A percentile compares a stretch with the other conserved stretches of the same genome.
Evolutionary conservation across 2,888 invertebrate species (phyloP).

Genomic region (Gortyna flavago): DNA sequence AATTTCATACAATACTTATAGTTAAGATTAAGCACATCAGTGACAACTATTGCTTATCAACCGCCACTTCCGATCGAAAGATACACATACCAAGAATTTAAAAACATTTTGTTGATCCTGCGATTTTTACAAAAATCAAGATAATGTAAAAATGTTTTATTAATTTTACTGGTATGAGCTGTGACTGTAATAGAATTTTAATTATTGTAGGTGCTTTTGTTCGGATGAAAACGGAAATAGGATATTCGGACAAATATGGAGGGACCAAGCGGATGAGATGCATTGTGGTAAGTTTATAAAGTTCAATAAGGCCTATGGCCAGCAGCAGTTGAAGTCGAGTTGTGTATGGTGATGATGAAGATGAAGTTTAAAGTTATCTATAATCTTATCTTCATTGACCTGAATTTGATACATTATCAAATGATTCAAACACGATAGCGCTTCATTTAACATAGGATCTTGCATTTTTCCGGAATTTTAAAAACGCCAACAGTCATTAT

Average conservation of each 20-base stretch:
- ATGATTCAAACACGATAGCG: slow-evolving; percentile 13
- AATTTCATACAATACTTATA: slow-evolving; percentile 25
- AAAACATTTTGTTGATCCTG: not conserved
- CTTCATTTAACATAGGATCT: slow-evolving; percentile 31
- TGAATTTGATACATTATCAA: slow-evolving; percentile 60
- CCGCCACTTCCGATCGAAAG: slow-evolving; percentile 34
- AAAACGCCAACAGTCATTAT: slow-evolving; percentile 11
- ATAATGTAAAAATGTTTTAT: not conserved
- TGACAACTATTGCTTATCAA: slow-evolving; percentile 38
- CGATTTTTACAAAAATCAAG: slow-evolving; percentile 15
- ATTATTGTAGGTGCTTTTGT: slow-evolving; percentile 91
- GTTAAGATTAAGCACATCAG: slow-evolving; percentile 33
- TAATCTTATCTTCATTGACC: slow-evolving; percentile 35
- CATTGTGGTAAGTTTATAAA: slow-evolving; percentile 90
- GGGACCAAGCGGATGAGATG: slow-evolving; percentile 90
- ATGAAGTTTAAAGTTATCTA: not conserved
- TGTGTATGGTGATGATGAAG: not conserved
- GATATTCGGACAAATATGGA: slow-evolving; percentile 92
- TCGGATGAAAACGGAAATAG: slow-evolving; percentile 90
- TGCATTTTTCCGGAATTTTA: slow-evolving; percentile 36
- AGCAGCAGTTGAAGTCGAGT: not conserved
- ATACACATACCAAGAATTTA: slow-evolving; percentile 28
- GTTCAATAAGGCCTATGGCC: too few species aligned
- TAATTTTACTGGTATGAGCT: not conserved
- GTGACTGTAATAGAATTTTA: slow-evolving; percentile 40